Conservation (phyloP, 2,888 invertebrate species). For the Hesperia comma region DNA sequence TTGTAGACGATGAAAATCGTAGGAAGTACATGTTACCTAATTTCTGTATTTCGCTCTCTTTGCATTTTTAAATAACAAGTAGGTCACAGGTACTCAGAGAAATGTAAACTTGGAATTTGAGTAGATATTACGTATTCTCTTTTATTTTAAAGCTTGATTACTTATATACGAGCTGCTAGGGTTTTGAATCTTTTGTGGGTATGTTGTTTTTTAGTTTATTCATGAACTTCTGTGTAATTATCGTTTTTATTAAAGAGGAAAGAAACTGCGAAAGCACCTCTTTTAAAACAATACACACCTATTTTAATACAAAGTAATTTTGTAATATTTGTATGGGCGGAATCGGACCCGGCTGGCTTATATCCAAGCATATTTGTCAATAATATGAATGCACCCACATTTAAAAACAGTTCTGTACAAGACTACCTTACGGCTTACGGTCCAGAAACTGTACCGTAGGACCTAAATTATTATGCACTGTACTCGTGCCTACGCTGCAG, state of each 20-base stretch:
- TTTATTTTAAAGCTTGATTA: background rate
- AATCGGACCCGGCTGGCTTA: no score
- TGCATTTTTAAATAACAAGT: constrained; percentile 24
- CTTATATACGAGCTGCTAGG: background rate
- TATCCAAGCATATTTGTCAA: no score
- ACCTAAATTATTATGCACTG: constrained; percentile 2
- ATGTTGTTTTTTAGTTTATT: background rate
- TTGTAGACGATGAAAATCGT: background rate
- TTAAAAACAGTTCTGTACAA: background rate
- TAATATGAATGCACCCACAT: background rate
- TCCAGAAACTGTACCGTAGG: background rate
- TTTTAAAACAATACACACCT: no score
- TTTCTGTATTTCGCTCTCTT: constrained; percentile 13
- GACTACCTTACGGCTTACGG: no score
- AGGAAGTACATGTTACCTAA: constrained; percentile 15
- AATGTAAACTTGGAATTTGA: constrained; percentile 7
- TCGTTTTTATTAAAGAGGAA: no score
- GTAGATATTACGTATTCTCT: background rate
- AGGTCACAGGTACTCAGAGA: constrained; percentile 17
- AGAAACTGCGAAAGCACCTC: no score
- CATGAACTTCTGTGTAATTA: background rate
- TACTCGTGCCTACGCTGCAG: constrained; percentile 54
- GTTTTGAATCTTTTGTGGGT: background rate
- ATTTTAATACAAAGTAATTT: no score
- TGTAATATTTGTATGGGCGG: no score